Base-by-base conservation (phyloP, 2,888 invertebrate species). In the Exephanes ischioxanthus region DNA sequence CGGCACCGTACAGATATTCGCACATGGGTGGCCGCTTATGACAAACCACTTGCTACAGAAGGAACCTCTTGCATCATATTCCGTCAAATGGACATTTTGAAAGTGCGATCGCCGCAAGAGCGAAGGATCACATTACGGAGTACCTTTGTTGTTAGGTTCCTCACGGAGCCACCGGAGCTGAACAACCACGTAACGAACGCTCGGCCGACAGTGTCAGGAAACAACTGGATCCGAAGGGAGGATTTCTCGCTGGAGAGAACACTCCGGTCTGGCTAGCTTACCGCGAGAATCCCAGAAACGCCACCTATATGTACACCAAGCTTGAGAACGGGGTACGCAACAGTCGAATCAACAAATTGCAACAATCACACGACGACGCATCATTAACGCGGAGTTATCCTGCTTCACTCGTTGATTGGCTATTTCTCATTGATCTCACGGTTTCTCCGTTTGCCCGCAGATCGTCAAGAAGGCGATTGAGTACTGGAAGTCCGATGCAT, bases 401-500 rank as follows among this genome's bases (percentile, higher is more conserved):
- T 6, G 33, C 5, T 33, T 4, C 33, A 33, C 33, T 33, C 33
- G 5, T 33, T 33, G 6, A 33, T 33, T 33, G 33, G 33, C 5
- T 33, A 5, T 33, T 33, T 33, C 33, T 33, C 33, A 33, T 33
- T 33, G 33, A 33, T 33, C 33, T 33, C 33, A 33, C 5, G 33
- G 33, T 33, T 33, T 33, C 5, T 33, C 33, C 33, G 33, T 5
- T 33, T 33, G 5, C 0, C 33, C 33, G 16, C 26, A 68, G 68
- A 45, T 22, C 19, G 22, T 68, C 11, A 68, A 68, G 26, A 22
- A 14, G 22, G 68, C 68, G 7, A 45, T 45, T 1, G 45, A 45
- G 0, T 68, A 68, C 26, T 45, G 68, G 68, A 68, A 68, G 45
- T 68, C 68, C 22, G 45, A 45, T 22, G 22, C 14, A 68, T 68